Base-by-base conservation (phyloP, 1,140 invertebrate species). In the Sycophaga agraensis region DNA sequence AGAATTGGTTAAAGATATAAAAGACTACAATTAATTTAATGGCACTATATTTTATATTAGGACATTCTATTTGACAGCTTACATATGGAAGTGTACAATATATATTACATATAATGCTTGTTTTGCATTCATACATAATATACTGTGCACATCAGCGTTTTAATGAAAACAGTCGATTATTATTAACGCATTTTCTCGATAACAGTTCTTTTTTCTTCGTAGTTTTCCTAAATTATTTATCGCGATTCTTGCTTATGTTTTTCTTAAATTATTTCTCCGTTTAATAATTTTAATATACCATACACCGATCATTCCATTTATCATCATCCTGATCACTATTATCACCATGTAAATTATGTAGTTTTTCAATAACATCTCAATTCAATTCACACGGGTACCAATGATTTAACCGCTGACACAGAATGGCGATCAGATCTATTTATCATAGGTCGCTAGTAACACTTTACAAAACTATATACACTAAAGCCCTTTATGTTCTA, bases 401-500 rank as follows among this genome's bases (percentile, higher is more conserved):
- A 16, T 21, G 16, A 60, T 21, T 46, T 26, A 53, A 53, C 45
- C 51, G 67, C 66, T 64, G 62, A 63, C 67, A 68, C 65, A 67
- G 70, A 66, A 71, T 64, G 65, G 68, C 64, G 64, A 68, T 71
- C 64, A 53, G n/a, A 68, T 68, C 66, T 70, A 68, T 24, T 7
- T 66, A 69, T 71, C 40, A 21, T 69, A 64, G 62, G 66, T 73
- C 59, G 55, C 72, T 79, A 77, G 68, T 76, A 76, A 78, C 74
- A 79, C 73, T 79, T 79, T 79, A 79, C 71, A 80, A 80, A 80
- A 80, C 77, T 80, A 80, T 80, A 74, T 80, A 80, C 78, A 79
- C 76, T 77, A 76, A 79, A 80, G 74, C 74, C 66, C 70, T 73
- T 77, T 73, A 71, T 66, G 64, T 22, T 72, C 71, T 79, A 74